Evolutionary conservation across 2,113 vertebrate genomes (phyloP).

Genomic region (Opisthocomus hoazin): DNA sequence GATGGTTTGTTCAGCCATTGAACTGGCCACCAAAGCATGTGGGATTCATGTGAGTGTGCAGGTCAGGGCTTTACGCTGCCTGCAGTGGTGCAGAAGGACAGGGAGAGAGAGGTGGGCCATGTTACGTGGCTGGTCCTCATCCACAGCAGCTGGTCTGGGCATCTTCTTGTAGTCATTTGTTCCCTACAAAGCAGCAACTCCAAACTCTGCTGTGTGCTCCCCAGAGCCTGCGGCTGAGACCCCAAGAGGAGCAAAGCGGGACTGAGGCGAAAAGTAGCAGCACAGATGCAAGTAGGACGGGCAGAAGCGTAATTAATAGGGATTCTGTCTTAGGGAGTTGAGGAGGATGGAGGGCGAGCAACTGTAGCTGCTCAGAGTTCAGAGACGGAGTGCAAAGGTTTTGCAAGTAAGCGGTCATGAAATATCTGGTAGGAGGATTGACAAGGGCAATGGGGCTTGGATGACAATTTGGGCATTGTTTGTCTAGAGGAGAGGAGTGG

Average conservation of each 20-base stretch:
- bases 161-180: neutral
- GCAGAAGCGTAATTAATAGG: neutral
- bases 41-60: neutral
- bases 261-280: rapidly evolving
- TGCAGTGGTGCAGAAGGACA: neutral
- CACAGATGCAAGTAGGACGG: neutral
- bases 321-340: neutral
- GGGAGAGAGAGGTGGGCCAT: rapidly evolving
- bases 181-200: neutral
- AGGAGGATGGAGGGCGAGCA: neutral
- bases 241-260: rapidly evolving
- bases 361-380: rapidly evolving
- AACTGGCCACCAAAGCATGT: neutral
- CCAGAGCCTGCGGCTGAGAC: neutral
- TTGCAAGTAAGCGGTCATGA: neutral
- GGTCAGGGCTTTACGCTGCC: neutral
- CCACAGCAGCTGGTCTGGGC: neutral
- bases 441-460: neutral
- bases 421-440: neutral
- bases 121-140: rapidly evolving
- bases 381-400: neutral
- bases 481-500: neutral
- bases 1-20: neutral
- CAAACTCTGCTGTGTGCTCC: neutral
- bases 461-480: neutral